These are phyloP conservation scores for Balaeniceps rex DNA, from an alignment of 2,113 vertebrate genomes.

Conservation along the genomic window DNA sequence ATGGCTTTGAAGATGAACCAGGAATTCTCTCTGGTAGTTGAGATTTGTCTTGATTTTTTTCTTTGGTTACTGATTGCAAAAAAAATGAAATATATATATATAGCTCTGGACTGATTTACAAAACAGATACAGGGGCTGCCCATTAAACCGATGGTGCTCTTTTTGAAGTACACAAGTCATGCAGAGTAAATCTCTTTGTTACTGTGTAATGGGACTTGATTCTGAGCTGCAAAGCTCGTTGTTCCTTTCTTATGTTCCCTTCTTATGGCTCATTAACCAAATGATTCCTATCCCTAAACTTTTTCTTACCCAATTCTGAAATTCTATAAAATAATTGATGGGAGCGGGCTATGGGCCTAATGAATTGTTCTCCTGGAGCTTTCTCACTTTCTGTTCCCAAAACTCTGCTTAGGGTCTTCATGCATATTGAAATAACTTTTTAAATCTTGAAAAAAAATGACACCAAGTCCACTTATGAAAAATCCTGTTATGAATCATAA, in stretches of 20 bases:
- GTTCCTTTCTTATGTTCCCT: neutral
- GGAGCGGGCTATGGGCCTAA: neutral
- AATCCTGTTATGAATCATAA: neutral
- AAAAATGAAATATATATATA: neutral
- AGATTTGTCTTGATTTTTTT: neutral
- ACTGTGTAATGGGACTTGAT: neutral
- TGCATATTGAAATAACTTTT: neutral
- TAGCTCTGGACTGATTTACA: neutral
- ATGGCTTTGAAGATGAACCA: neutral
- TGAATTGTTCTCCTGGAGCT: neutral
- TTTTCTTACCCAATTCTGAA: neutral
- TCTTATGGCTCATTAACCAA: neutral
- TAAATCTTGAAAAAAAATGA: neutral
- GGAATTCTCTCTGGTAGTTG: neutral
- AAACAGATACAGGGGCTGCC: neutral
- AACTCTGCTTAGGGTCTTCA: neutral
- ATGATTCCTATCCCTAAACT: neutral
- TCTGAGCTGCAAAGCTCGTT: neutral
- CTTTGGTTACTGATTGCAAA: neutral
- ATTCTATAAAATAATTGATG: neutral
- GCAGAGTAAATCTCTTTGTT: neutral
- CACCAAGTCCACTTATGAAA: neutral
- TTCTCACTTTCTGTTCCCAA: neutral
- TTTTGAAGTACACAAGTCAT: neutral
- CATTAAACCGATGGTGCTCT: neutral